A percentile compares a stretch with the other conserved stretches of the same genome.
phyloP scores from a whole-genome alignment of 2,888 invertebrate species.

The Pantelozetes paolii region DNA sequence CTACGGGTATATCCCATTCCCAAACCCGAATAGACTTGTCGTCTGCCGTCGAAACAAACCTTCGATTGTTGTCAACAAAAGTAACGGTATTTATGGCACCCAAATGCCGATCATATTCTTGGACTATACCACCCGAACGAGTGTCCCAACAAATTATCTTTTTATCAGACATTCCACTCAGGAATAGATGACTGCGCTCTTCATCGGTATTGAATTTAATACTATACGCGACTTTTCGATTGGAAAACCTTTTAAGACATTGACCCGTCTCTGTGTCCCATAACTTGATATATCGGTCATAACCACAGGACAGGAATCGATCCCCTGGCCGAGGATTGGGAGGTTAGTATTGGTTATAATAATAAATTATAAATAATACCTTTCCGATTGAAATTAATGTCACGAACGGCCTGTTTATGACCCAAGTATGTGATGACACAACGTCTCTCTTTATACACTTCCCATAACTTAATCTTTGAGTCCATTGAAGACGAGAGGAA shows the following conservation, averaged over 20 bases:
- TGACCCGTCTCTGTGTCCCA: conserved; percentile 93
- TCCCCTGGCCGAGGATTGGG: too few relatives aligned
- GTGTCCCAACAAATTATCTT: conserved; percentile 99
- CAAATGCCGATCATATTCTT: conserved; percentile 96
- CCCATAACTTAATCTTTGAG: conserved; percentile 95
- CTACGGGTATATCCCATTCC: conserved; percentile 84
- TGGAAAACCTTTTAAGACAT: conserved; percentile 70
- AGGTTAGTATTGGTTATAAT: too few relatives aligned
- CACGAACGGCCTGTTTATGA: conserved; percentile 92
- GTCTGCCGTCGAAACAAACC: conserved; percentile 98
- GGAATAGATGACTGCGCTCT: conserved; percentile 94
- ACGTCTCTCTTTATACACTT: conserved; percentile 89
- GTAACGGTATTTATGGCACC: conserved; percentile 99
- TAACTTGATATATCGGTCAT: conserved; percentile 89
- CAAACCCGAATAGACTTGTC: conserved; percentile 90
- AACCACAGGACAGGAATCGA: conserved; percentile 87
- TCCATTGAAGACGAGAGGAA: conserved; percentile 96
- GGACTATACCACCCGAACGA: conserved; percentile 87
- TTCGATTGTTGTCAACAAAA: conserved; percentile 94
- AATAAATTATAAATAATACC: too few relatives aligned
- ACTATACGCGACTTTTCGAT: conserved; percentile 95
- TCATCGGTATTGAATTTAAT: conserved; percentile 88
- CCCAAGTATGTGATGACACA: conserved; percentile 92
- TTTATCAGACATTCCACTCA: conserved; percentile 97
- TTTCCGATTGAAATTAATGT: conserved; percentile 88